Evolutionary conservation across 2,888 invertebrate genomes (phyloP).

Genomic region (Limnephilus lunatus): DNA sequence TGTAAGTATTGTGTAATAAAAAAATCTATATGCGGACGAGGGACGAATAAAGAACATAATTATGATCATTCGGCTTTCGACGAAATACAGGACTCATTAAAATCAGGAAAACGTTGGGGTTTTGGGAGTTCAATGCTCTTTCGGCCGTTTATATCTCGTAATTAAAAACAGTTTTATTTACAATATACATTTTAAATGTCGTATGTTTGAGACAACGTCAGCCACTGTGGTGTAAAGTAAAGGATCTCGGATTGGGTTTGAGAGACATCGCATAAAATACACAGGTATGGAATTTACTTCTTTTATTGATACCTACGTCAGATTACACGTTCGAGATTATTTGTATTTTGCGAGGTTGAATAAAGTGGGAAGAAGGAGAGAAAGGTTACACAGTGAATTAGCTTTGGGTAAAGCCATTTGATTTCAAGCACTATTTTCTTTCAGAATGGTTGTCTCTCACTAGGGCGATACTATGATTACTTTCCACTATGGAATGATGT

Average conservation of each 20-base stretch:
- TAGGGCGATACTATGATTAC: not conserved
- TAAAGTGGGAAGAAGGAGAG: no score
- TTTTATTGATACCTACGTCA: not conserved
- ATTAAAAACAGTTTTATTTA: not conserved
- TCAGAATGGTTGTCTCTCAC: not conserved
- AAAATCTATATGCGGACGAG: not conserved
- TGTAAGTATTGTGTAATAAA: not conserved
- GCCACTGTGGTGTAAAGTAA: not conserved
- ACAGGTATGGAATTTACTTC: not conserved
- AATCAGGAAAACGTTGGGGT: not conserved
- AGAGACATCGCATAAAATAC: not conserved
- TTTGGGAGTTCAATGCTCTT: not conserved
- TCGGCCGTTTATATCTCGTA: not conserved
- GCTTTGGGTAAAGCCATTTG: not conserved
- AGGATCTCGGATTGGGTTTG: not conserved
- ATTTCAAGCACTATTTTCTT: no score
- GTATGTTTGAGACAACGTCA: no score
- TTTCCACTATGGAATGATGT: not conserved
- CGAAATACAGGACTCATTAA: not conserved
- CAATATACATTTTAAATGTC: no score
- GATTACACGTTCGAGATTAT: no score
- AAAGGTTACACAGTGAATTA: no score
- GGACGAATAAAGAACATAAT: not conserved
- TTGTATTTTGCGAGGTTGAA: no score
- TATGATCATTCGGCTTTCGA: not conserved